These are phyloP conservation scores for Wiebesia pumilae DNA, from an alignment of 1,140 invertebrate genomes.

Conservation along the genomic window DNA sequence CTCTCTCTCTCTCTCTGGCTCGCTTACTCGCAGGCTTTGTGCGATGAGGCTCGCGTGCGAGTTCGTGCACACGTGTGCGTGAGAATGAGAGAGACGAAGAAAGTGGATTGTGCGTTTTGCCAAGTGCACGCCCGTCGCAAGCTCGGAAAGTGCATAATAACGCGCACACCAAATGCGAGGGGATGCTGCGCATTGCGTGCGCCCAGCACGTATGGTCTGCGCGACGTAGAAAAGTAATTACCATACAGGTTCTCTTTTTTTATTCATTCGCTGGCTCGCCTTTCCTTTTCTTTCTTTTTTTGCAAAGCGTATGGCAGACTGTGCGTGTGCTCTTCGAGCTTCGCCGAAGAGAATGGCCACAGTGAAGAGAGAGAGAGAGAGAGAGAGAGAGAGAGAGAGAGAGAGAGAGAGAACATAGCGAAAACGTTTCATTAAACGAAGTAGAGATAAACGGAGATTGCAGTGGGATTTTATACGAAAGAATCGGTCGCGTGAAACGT, in stretches of 20 bases:
- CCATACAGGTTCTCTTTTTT: slow-evolving; percentile 30
- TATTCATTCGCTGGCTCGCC: not conserved
- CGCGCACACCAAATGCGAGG: not conserved
- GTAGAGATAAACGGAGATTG: slow-evolving; percentile 35
- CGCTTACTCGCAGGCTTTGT: not conserved
- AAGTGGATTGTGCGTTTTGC: slow-evolving; percentile 24
- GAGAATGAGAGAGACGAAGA: not conserved
- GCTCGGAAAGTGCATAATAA: slow-evolving; percentile 29
- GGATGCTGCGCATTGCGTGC: slow-evolving; percentile 18
- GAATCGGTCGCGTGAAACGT: slow-evolving; percentile 26
- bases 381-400: not conserved
- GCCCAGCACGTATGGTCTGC: not conserved
- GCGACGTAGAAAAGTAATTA: slow-evolving; percentile 26
- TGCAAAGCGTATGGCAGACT: not conserved
- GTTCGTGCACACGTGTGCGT: not conserved
- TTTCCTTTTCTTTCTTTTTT: slow-evolving; percentile 13
- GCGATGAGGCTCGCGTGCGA: not conserved
- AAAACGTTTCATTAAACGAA: slow-evolving; percentile 35
- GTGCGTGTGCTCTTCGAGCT: not conserved
- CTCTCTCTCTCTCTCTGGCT: not conserved
- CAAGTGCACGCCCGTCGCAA: slow-evolving; percentile 3
- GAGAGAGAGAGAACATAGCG: not conserved
- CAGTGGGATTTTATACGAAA: slow-evolving; percentile 26
- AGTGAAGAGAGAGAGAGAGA: not conserved
- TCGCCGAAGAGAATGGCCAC: not conserved